Base-by-base conservation (phyloP, 2,888 invertebrate species). In the Anarsia innoxiella region DNA sequence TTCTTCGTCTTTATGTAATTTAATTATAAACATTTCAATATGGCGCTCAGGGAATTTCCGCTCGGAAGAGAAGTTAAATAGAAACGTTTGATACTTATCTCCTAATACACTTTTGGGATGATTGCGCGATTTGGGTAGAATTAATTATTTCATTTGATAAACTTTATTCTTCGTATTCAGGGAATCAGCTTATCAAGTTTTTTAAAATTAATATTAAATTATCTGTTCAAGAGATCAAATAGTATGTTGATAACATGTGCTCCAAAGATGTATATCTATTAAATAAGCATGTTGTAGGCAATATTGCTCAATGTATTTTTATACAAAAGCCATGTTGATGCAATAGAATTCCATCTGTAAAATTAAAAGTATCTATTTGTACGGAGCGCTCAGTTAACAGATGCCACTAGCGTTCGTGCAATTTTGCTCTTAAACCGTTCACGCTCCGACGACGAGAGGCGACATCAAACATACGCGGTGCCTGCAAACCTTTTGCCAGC, bases 11-110 rank as follows among this genome's bases (percentile, higher is more conserved):
- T 84, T 19, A 84, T 84, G 82, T 84, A 84, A 84, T 84, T 84
- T 82, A 84, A 84, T 84, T 84, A 84, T 84, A 84, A 84, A 83
- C 84, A 84, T 84, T 84, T 84, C 84, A 83, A 83, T 84, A 84
- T 83, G 77, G 82, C 82, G 83, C 78, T 68, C 71, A 59, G 79
- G 77, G 80, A 82, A 79, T 80, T 84, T 79, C 78, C 75, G 74
- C 77, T 60, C 65, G 61, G 59, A 64, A 73, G 77, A 70, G 77
- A 80, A 80, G 79, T 83, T 83, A 82, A 84, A 84, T 82, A 77
- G 84, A 83, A 83, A 78, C 82, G 84, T 82, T 84, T 82, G 78
- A 83, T 83, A 79, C 80, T 83, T 82, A 82, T 83, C 84, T 80
- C 68, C 68, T 80, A 78, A 82, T 82, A 78, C 78, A 82, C 77